These are phyloP conservation scores for Lasioglossum marginatum DNA, from an alignment of 2,888 invertebrate genomes.

Conservation along the genomic window DNA sequence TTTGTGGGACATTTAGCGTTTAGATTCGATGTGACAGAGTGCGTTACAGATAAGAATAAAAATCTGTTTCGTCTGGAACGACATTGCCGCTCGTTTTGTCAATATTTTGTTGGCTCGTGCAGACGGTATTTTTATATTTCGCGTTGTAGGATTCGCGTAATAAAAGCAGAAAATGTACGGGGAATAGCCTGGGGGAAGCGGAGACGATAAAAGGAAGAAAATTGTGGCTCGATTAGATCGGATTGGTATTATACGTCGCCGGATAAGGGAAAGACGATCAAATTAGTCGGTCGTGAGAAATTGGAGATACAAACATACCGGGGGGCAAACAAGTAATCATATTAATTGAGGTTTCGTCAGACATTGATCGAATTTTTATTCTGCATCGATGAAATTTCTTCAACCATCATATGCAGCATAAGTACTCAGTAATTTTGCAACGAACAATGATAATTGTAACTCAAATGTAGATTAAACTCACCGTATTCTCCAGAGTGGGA, in stretches of 20 bases:
- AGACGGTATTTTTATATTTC: neutral
- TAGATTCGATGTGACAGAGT: neutral
- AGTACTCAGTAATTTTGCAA: neutral
- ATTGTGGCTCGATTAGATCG: neutral
- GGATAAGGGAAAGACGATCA: constrained; percentile 8
- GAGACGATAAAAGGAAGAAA: neutral
- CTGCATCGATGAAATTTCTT: neutral
- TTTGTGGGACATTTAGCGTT: neutral
- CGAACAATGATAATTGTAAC: neutral
- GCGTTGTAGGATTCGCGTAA: neutral
- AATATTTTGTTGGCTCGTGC: neutral
- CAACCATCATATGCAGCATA: neutral
- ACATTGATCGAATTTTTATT: constrained; percentile 31
- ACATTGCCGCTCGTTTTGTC: neutral
- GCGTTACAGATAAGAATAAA: neutral
- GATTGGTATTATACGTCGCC: neutral
- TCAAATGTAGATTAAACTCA: constrained; percentile 65
- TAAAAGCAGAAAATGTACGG: neutral
- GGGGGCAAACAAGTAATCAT: neutral
- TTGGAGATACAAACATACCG: constrained; percentile 6
- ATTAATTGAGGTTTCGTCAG: constrained; percentile 44
- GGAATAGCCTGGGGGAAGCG: neutral
- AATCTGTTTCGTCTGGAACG: neutral
- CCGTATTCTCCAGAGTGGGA: constrained; percentile 88
- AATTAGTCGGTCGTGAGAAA: neutral